Evolutionary conservation across 2,888 invertebrate species (phyloP).

Genomic region (Metalampra italica): DNA sequence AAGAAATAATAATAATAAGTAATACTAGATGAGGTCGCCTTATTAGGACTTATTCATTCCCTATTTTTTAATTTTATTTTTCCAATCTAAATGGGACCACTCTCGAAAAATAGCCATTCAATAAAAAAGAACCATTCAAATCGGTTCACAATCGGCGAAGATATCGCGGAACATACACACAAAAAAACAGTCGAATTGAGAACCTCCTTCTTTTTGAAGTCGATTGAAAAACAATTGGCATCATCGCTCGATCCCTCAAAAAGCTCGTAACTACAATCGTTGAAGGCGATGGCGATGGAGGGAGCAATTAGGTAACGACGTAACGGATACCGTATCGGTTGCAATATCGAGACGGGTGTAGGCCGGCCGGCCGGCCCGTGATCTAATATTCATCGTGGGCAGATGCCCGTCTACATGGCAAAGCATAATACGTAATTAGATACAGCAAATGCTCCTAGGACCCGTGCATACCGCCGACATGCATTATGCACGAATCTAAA

Average conservation of each 20-base stretch:
- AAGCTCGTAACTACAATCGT: constrained; percentile 8
- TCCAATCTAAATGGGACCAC: too few species aligned
- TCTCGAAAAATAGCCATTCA: too few species aligned
- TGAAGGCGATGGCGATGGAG: constrained; percentile 20
- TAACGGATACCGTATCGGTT: constrained; percentile 24
- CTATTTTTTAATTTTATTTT: too few species aligned
- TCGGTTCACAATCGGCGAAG: too few species aligned
- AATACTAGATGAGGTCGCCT: too few species aligned
- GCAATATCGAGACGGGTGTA: constrained; percentile 55
- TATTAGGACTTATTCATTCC: too few species aligned
- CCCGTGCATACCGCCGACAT: constrained; percentile 48
- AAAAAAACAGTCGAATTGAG: too few species aligned
- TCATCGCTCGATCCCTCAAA: background rate
- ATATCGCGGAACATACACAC: too few species aligned
- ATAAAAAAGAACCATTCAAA: too few species aligned
- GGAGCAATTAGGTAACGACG: constrained; percentile 36
- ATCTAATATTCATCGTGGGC: constrained; percentile 73
- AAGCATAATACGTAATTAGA: constrained; percentile 76
- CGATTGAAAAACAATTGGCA: background rate
- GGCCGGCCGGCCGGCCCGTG: constrained; percentile 50
- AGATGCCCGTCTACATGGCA: constrained; percentile 64
- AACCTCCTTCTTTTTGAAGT: too few species aligned
- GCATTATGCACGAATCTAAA: constrained; percentile 73
- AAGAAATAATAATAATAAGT: too few species aligned
- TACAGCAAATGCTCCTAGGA: constrained; percentile 66